Evolutionary conservation across 2,797 vertebrate genomes (phyloP), one percentile per base, ranked within the genome.

Genomic region (Alfaro cultratus): DNA sequence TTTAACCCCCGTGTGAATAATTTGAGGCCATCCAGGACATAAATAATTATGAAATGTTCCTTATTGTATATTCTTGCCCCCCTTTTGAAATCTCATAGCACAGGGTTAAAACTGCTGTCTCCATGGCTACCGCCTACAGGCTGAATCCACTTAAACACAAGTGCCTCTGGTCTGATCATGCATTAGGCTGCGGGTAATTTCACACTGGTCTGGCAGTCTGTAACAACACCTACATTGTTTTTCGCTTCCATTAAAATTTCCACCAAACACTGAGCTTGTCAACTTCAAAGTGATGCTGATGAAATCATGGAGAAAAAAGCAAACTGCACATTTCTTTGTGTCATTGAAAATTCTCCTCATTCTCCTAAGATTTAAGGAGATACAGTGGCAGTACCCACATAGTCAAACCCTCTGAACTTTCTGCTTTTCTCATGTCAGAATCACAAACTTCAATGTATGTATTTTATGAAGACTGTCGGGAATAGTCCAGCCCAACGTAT

Each of bases 41-140:
- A 43, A 75, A 82, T 80, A 78, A 78, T 85, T 78, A 41, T 31
- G 73, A 75, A 87, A 89, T 82, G 76, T 88, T 81, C 78, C 80
- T 86, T 92, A 88, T 92, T 86, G 75, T 86, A 82, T 82, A 83
- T 84, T 79, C 75, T 79, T 77, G 86, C 85, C 81, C 72, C 68
- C 83, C 13, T 71, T 46, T 93, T 74, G 74, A 79, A 89, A 85
- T 79, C 82, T 89, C 75, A 76, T 83, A 90, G 87, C 77, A 88
- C 72, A 81, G 87, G 86, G 88, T 90, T 88, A 92, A 90, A 86
- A 85, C 88, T 83, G 85, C 89, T 18, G 90, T 95, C 91, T 86
- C 94, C 94, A 95, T 95, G 94, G 89, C 87, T 94, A 96, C 94
- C 89, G 82, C 83, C 81, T 79, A 89, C 85, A 51, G 84, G 79